Percentiles rank a stretch among this genome's conserved stretches.
Conservation (phyloP, 2,797 vertebrate species). For the Anguilla anguilla region DNA sequence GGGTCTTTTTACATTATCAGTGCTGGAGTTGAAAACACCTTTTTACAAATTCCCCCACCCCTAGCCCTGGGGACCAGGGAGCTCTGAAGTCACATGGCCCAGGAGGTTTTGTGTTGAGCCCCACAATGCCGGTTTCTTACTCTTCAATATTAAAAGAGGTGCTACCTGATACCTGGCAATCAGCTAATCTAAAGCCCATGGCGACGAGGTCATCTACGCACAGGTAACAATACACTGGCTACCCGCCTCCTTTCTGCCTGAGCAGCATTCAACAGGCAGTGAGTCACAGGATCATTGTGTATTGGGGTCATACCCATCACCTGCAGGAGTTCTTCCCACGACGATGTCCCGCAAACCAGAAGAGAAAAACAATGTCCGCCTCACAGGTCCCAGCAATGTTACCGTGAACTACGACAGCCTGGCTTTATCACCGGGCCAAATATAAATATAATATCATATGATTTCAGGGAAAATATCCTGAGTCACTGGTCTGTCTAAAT, state of each 20-base stretch:
- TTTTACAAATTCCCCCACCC: constrained; percentile 57
- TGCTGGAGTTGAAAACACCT: constrained; percentile 7
- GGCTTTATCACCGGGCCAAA: constrained; percentile 42
- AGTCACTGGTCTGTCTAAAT: neutral
- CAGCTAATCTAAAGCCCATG: constrained; percentile 83
- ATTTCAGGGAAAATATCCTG: neutral
- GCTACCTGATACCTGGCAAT: constrained; percentile 83
- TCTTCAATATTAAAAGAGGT: constrained; percentile 83
- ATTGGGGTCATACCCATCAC: constrained; percentile 28
- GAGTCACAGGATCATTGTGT: constrained; percentile 48
- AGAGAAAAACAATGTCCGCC: constrained; percentile 7
- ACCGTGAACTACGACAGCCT: constrained; percentile 27
- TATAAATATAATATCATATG: neutral
- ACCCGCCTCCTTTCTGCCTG: constrained; percentile 55
- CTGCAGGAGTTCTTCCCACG: constrained; percentile 54
- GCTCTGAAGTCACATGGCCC: constrained; percentile 58
- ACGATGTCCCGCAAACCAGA: constrained; percentile 20
- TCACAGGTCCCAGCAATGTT: neutral
- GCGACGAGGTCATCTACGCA: constrained; percentile 81
- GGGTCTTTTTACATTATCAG: constrained; percentile 44
- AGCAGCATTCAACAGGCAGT: constrained; percentile 52
- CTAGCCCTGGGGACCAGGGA: constrained; percentile 63
- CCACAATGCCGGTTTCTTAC: constrained; percentile 81
- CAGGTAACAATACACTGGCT: constrained; percentile 75
- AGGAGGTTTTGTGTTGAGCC: constrained; percentile 74